A percentile compares a stretch with the other conserved stretches of the same genome.
Conservation (phyloP, 2,797 vertebrate genomes). For the Fundulus diaphanus region DNA sequence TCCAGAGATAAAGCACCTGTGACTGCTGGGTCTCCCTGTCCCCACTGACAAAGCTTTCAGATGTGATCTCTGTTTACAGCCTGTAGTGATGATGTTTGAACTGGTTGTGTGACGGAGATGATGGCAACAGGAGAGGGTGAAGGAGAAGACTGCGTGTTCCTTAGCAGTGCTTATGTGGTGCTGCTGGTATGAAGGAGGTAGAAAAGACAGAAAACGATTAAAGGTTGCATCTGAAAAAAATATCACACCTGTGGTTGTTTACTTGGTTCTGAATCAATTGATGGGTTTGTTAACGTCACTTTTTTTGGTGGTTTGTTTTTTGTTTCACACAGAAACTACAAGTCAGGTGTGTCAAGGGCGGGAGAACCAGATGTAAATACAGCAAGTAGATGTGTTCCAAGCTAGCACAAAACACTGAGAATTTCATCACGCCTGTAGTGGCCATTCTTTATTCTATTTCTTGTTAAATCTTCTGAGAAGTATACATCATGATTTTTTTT, state of each 20-base stretch:
- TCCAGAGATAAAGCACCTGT: conserved; percentile 60
- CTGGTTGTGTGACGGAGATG: not conserved
- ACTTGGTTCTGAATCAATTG: too few relatives aligned
- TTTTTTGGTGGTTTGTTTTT: too few relatives aligned
- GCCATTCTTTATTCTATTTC: not conserved
- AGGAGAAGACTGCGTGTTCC: not conserved
- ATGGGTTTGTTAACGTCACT: too few relatives aligned
- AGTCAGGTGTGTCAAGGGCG: too few relatives aligned
- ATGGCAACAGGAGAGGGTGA: not conserved
- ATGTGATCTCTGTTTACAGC: conserved; percentile 51
- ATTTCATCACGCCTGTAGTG: not conserved
- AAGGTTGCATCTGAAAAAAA: not conserved
- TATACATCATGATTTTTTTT: too few relatives aligned
- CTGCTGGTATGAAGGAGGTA: not conserved
- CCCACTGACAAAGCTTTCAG: conserved; percentile 14
- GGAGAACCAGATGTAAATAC: too few relatives aligned
- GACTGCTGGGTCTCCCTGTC: conserved; percentile 38
- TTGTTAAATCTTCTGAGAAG: not conserved
- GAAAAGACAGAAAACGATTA: not conserved
- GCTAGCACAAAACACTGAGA: too few relatives aligned
- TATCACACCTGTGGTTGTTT: too few relatives aligned
- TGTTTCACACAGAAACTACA: too few relatives aligned
- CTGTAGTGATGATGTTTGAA: conserved; percentile 33
- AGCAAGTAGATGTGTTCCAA: too few relatives aligned
- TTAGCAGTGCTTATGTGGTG: not conserved